Evolutionary conservation across 30 jellyfish, hydroid and myxozoan species (phyloP), one percentile per base, ranked within the genome.

Genomic region (Sanderia malayensis): DNA sequence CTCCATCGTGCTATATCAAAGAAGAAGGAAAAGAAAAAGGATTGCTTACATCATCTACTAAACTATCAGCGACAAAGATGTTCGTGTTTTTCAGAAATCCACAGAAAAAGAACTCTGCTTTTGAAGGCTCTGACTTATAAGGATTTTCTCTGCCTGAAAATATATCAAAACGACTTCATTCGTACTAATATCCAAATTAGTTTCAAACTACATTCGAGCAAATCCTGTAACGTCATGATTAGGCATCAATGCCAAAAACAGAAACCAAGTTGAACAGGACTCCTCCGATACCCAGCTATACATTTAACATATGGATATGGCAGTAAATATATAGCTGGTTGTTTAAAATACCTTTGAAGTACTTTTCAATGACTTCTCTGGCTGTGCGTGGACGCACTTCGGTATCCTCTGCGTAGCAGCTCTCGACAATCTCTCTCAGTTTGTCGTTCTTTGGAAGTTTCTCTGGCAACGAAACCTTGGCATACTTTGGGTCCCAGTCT

Each of bases 61-160:
- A 72, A 52, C 95, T 85, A 79, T 85, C 95, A 0, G 95, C 90
- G 22, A 85, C 95, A 67, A 85, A 85, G 0, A 85, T 85, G 15
- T 29, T 53, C 15, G 91, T 85, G 49, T 85, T 73, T 46, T 79
- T 73, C 4, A 85, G 63, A 46, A 85, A 85, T 11, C 95, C 95
- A 62, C 95, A 85, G 63, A 61, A 76, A 59, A 85, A 85, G 74
- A 85, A 85, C 57, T 85, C 95, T 0, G 95, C 95, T 32, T 65
- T 74, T 8, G 95, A 74, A 2, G 95, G 82, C 74, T 64, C 84
- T 15, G 78, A 68, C 37, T 71, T 59, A 67, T 85, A 85, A 13
- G 95, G 95, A 41, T 85, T 85, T 46, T 23, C 44, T 69, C 18
- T 53, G 18, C 82, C 94, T 82, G 22, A 29, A 31, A 82, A n/a